phyloP scores from a whole-genome alignment of 2,888 invertebrate genomes.

The Abrostola triplasia region DNA sequence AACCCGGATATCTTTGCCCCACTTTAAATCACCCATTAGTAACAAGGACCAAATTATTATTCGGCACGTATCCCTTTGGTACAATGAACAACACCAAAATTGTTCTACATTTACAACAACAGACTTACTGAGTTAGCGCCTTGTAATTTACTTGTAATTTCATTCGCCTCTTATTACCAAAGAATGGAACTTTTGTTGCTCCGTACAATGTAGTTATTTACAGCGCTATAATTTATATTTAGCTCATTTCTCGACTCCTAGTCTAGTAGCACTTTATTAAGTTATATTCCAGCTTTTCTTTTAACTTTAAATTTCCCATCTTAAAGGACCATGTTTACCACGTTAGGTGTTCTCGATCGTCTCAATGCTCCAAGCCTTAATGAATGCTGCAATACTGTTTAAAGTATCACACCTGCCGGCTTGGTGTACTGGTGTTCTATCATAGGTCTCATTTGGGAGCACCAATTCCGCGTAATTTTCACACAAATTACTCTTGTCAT shows the following conservation, averaged over 20 bases:
- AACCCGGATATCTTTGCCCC: conserved; percentile 16
- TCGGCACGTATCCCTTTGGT: conserved; percentile 26
- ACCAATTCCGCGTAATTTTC: too few relatives aligned
- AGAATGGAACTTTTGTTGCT: conserved; percentile 24
- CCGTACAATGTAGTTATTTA: conserved; percentile 16
- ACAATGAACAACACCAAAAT: conserved; percentile 36
- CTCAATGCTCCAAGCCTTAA: too few relatives aligned
- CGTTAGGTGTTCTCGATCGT: too few relatives aligned
- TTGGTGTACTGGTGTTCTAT: too few relatives aligned
- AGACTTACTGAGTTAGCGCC: conserved; percentile 33
- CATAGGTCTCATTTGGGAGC: too few relatives aligned
- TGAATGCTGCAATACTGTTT: too few relatives aligned
- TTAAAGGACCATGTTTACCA: not conserved
- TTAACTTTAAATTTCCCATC: not conserved
- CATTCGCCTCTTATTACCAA: conserved; percentile 28
- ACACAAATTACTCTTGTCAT: too few relatives aligned
- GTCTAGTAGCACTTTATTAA: not conserved
- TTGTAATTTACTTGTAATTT: conserved; percentile 26
- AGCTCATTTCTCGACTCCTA: not conserved
- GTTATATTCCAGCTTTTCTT: too few relatives aligned
- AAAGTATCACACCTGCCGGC: too few relatives aligned
- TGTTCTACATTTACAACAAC: conserved; percentile 33
- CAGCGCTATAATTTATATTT: not conserved
- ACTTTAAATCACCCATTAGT: conserved; percentile 18
- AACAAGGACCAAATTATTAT: conserved; percentile 37